Base-by-base conservation (phyloP, 2,888 invertebrate genomes). In the Nysson spinosus region DNA sequence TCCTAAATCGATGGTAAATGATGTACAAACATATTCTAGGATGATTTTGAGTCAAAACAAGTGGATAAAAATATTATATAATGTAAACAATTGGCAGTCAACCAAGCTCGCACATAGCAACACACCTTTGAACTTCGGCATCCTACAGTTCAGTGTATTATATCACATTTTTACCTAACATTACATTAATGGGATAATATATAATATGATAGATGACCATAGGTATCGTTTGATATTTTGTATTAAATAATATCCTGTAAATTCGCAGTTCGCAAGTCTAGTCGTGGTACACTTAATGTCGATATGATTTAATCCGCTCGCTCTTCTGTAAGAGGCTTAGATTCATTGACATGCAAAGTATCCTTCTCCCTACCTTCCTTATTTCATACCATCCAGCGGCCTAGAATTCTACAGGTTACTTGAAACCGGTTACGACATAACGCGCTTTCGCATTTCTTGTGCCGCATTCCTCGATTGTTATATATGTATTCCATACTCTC, bases 351-450 rank as follows among this genome's bases (percentile, higher is more conserved):
- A 68, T 52, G 64, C 60, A 61, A 57, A 64, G 35, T 50, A 51
- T 54, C 42, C 47, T 56, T 54, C 46, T 42, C 39, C 16, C 37
- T 61, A 22, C 19, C 39, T 61, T 39, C 51, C 69, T 72, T 68
- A 68, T 68, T 72, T 63, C 40, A 20, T 28, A 24, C 22, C 43
- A 11, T n/a, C 30, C 44, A 30, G 39, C 32, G 54, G 60, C 52
- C 58, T 69, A 73, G 73, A 69, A 63, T 46, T 55, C 47, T 62
- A 24, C 58, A 65, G 51, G 69, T 65, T 72, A 65, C 54, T 65
- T 20, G 44, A 69, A 72, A 72, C 69, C 73, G 73, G 73, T 72
- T 69, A 65, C 61, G 32, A 51, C 63, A 54, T 67, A 64, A 64
- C 64, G 64, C 56, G 69, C 47, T 57, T 64, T 52, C 46, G 62